Percentiles rank a stretch among this genome's conserved stretches.
Evolutionary conservation across 1,140 invertebrate genomes (phyloP).

Genomic region (Eulimnadia texana): DNA sequence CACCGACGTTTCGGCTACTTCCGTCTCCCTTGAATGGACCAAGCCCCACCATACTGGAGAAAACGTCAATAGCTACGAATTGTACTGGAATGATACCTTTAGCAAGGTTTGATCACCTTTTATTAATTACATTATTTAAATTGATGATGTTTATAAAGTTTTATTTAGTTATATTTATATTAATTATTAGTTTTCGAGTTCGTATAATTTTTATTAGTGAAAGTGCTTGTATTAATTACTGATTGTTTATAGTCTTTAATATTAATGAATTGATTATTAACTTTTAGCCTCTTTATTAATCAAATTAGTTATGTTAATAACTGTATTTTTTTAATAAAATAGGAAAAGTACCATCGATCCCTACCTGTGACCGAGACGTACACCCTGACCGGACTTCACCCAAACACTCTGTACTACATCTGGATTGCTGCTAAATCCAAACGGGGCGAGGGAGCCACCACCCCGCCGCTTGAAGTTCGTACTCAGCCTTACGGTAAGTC

Average conservation of each 20-base stretch:
- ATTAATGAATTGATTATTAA: too few species aligned
- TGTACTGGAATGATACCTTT: slow-evolving; percentile 95
- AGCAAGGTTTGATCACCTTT: slow-evolving; percentile 47
- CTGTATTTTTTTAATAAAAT: slow-evolving; percentile 13
- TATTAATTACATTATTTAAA: slow-evolving; percentile 6
- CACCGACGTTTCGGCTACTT: slow-evolving; percentile 57
- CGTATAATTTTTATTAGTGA: not conserved
- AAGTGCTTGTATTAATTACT: not conserved
- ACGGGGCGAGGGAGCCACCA: slow-evolving; percentile 82
- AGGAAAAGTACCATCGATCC: slow-evolving; percentile 49
- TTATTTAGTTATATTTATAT: not conserved
- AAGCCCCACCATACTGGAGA: slow-evolving; percentile 77
- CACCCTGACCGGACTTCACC: slow-evolving; percentile 71
- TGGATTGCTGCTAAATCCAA: slow-evolving; percentile 85
- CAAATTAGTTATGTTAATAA: too few species aligned
- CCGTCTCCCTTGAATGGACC: slow-evolving; percentile 75
- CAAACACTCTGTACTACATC: slow-evolving; percentile 89
- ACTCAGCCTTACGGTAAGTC: slow-evolving; percentile 93
- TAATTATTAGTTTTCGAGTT: not conserved
- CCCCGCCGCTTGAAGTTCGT: slow-evolving; percentile 79
- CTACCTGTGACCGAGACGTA: slow-evolving; percentile 69
- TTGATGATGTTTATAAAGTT: not conserved
- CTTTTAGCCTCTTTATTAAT: too few species aligned
- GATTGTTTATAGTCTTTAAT: not conserved
- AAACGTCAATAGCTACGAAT: slow-evolving; percentile 83